Conservation (phyloP, 2,113 vertebrate species). For the Nesoenas mayeri region DNA sequence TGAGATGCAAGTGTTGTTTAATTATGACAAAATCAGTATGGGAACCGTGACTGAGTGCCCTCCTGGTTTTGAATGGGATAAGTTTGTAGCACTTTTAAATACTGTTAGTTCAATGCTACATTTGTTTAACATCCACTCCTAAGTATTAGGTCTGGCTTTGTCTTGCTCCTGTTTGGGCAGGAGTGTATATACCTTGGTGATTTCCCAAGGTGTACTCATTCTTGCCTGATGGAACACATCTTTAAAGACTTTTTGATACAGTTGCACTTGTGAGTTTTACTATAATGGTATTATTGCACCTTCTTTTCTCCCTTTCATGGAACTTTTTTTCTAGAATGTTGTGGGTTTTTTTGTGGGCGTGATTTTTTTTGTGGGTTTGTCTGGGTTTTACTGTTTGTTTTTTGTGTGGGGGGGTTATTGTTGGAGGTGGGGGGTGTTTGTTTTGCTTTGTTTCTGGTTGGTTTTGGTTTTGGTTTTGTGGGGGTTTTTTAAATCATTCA, state of each 20-base stretch:
- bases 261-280: background rate
- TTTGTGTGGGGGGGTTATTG: too few relatives aligned
- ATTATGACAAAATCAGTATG: background rate
- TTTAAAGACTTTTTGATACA: slow-evolving; percentile 7
- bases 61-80: background rate
- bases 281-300: background rate
- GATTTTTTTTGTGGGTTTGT: background rate
- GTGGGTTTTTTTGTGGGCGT: background rate
- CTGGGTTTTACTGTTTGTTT: too few relatives aligned
- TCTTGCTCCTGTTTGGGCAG: background rate
- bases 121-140: slow-evolving; percentile 11
- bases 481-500: background rate
- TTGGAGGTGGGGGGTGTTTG: too few relatives aligned
- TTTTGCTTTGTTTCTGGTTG: too few relatives aligned
- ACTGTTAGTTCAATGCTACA: background rate
- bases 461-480: too few relatives aligned
- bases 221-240: background rate
- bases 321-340: background rate
- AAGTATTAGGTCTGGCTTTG: background rate
- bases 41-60: background rate
- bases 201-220: slow-evolving; percentile 18
- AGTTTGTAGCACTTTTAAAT: background rate
- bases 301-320: background rate
- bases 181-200: background rate
- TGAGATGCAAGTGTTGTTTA: background rate